phyloP scores from a whole-genome alignment of 2,888 invertebrate genomes.

The Empis stercorea region DNA sequence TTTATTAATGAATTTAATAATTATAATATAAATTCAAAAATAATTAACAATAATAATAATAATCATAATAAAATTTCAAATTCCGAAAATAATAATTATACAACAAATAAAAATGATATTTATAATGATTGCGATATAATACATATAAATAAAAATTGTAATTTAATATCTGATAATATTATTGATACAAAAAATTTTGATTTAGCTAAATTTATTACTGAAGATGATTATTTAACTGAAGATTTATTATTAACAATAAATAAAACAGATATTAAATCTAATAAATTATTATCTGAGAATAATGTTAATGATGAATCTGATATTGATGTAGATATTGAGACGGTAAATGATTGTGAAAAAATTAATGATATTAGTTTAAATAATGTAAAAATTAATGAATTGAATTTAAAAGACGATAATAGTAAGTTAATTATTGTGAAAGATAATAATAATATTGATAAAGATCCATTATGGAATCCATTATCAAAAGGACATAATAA shows the following conservation, averaged over 20 bases:
- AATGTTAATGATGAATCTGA: conserved; percentile 22
- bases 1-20: background rate
- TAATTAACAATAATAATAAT: background rate
- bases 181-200: conserved; percentile 31
- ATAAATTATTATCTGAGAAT: too few species aligned
- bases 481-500: background rate
- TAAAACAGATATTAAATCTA: too few species aligned
- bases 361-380: background rate
- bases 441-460: conserved; percentile 30
- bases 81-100: background rate
- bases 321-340: conserved; percentile 34
- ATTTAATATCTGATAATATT: background rate
- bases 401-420: conserved; percentile 9
- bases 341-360: conserved; percentile 21
- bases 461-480: conserved; percentile 33
- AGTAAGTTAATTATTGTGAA: conserved; percentile 16
- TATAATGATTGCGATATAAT: background rate
- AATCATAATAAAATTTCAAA: background rate
- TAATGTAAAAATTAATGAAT: conserved; percentile 3
- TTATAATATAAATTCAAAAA: background rate
- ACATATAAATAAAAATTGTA: too few species aligned
- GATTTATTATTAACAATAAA: too few species aligned
- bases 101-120: background rate
- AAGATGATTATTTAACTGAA: conserved; percentile 26
- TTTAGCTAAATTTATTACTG: conserved; percentile 32